Evolutionary conservation across 2,113 vertebrate genomes (phyloP).

Genomic region (Pygathrix nemaeus): DNA sequence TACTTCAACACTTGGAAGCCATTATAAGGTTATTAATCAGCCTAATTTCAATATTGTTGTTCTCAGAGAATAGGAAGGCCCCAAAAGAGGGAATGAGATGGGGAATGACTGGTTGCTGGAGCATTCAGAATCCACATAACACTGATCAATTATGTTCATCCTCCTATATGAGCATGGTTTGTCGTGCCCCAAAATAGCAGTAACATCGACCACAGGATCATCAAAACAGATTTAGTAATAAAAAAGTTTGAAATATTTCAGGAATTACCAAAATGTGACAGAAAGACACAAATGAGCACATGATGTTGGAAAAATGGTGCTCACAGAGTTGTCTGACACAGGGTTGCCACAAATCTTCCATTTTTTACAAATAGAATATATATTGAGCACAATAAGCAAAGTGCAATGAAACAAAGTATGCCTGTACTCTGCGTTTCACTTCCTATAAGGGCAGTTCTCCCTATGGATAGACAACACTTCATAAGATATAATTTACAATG

Average conservation of each 20-base stretch:
- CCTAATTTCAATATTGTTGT: neutral
- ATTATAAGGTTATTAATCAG: neutral
- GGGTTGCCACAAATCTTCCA: neutral
- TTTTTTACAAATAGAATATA: neutral
- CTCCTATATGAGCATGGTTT: neutral
- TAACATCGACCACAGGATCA: neutral
- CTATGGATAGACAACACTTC: neutral
- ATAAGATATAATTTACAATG: conserved; percentile 7
- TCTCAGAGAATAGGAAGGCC: neutral
- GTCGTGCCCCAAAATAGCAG: neutral
- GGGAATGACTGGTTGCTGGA: neutral
- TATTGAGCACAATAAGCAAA: neutral
- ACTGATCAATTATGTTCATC: neutral
- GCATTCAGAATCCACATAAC: neutral
- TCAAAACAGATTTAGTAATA: neutral
- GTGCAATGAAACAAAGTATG: neutral
- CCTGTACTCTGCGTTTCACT: neutral
- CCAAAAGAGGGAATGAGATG: neutral
- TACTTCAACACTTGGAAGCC: neutral
- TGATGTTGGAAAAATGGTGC: neutral
- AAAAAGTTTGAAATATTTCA: neutral
- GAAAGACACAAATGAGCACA: neutral
- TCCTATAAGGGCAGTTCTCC: neutral
- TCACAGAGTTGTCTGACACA: neutral
- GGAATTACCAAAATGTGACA: neutral